Evolutionary conservation across 2,888 invertebrate species (phyloP), one percentile per base, ranked within the genome.

Genomic region (Drosophila koepferae): DNA sequence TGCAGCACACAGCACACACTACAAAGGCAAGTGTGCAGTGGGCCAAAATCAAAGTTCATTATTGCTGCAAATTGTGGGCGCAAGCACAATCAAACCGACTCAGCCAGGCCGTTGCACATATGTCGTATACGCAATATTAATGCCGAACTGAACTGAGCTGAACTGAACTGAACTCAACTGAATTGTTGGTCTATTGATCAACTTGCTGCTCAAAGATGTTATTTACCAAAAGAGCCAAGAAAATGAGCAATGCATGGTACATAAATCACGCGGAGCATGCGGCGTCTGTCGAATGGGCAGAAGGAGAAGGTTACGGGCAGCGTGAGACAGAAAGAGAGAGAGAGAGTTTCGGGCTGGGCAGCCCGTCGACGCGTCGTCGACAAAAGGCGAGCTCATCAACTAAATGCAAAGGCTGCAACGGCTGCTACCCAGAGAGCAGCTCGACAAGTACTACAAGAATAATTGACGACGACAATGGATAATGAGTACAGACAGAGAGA

Each of bases 381-480:
- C 64, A 63, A 77, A 65, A 60, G 60, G 63, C 51, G 49, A 68
- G 66, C 84, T 90, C 89, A 86, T 90, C 90, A 86, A 81, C 86
- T 88, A 86, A 86, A 83, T 86, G 89, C 86, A 81, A 83, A 74
- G 71, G 76, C 76, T 69, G 80, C 71, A 43, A 46, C 38, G 28
- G 20, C 46, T 80, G 64, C 79, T 80, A 51, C 64, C 28, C 63
- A 40, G 66, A 46, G 66, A 56, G 63, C 44, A 49, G 49, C 58
- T 69, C 74, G 63, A 75, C 77, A 72, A 82, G 81, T 71, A 70
- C 74, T 72, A 79, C 86, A 88, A 83, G 90, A 88, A 86, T 86
- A 86, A 86, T 86, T 90, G 90, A 90, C 89, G 90, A 89, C 75
- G 71, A 86, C 74, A 73, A 64, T 67, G 85, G 88, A 86, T 86